Evolutionary conservation across 2,797 vertebrate genomes (phyloP).

Genomic region (Acipenser ruthenus): DNA sequence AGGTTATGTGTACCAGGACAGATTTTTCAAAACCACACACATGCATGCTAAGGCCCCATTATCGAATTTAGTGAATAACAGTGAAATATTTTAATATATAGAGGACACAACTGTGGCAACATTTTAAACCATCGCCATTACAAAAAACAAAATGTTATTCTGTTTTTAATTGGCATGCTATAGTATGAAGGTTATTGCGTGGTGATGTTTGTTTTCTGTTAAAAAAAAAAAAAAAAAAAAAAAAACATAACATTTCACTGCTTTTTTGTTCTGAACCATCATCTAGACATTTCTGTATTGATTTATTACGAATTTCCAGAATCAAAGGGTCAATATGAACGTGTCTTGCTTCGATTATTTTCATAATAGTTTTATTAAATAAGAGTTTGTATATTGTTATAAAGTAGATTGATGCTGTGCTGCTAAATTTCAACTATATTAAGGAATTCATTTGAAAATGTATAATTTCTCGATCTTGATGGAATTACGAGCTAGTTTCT

Average conservation of each 20-base stretch:
- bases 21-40: constrained; percentile 6
- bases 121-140: constrained; percentile 23
- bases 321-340: constrained; percentile 52
- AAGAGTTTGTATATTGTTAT: constrained; percentile 53
- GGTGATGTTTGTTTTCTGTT: too few relatives aligned
- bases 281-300: constrained; percentile 45
- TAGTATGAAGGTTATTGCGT: constrained; percentile 31
- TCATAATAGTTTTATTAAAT: constrained; percentile 57
- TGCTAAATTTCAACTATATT: constrained; percentile 62
- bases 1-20: constrained; percentile 5
- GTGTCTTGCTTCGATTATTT: constrained; percentile 60
- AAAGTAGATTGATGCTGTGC: constrained; percentile 59
- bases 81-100: constrained; percentile 28
- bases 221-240: too few relatives aligned
- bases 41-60: constrained; percentile 1
- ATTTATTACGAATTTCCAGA: constrained; percentile 38
- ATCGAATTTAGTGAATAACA: constrained; percentile 22
- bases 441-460: constrained; percentile 40
- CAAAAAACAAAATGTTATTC: constrained; percentile 36
- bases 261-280: constrained; percentile 40
- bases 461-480: constrained; percentile 48
- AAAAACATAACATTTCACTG: constrained; percentile 52
- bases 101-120: constrained; percentile 42
- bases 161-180: constrained; percentile 48
- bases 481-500: constrained; percentile 53